Evolutionary conservation across 1,140 invertebrate genomes (phyloP).

Genomic region (Monomorium pharaonis): DNA sequence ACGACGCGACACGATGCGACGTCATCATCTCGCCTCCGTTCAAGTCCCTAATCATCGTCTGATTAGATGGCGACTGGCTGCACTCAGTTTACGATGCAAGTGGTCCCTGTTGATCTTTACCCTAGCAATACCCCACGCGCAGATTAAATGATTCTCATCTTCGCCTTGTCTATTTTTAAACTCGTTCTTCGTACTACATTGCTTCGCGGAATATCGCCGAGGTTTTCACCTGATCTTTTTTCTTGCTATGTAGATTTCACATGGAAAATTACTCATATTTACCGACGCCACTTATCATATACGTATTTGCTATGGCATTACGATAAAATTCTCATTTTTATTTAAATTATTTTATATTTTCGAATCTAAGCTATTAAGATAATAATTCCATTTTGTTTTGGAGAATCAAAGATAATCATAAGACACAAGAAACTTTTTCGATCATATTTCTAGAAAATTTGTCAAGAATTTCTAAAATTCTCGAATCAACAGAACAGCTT

Average conservation of each 20-base stretch:
- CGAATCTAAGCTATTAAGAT: background rate
- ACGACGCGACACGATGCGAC: background rate
- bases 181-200: too few species aligned
- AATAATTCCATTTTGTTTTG: background rate
- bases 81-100: slow-evolving; percentile 17
- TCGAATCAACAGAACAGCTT: background rate
- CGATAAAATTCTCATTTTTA: background rate
- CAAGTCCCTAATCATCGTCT: slow-evolving; percentile 26
- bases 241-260: background rate
- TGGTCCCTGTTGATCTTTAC: slow-evolving; percentile 42
- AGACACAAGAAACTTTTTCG: background rate
- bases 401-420: background rate
- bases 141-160: slow-evolving; percentile 40
- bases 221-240: background rate
- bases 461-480: background rate
- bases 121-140: background rate
- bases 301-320: background rate
- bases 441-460: slow-evolving; percentile 1
- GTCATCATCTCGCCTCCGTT: background rate
- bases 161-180: slow-evolving; percentile 28
- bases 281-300: background rate
- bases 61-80: slow-evolving; percentile 31
- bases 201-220: background rate
- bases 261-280: background rate
- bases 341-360: background rate